phyloP scores from a whole-genome alignment of 2,888 invertebrate species.

The Drosophila flavopinicola region DNA sequence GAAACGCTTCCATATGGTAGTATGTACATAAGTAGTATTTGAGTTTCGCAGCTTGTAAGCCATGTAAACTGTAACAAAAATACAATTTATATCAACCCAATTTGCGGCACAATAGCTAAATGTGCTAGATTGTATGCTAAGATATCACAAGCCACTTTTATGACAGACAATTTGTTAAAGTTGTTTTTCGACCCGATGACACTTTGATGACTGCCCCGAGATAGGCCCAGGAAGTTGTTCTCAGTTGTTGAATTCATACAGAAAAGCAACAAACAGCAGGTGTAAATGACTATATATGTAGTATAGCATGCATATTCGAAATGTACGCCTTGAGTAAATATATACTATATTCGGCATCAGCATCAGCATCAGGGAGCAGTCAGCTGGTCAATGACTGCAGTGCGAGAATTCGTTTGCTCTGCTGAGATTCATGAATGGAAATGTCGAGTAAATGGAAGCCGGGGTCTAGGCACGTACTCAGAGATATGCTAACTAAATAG shows the following conservation, averaged over 20 bases:
- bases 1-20: no score
- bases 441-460: conserved; percentile 10
- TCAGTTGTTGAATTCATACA: conserved; percentile 19
- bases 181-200: conserved; percentile 41
- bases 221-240: conserved; percentile 45
- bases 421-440: conserved; percentile 42
- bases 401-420: not conserved
- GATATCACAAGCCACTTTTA: conserved; percentile 32
- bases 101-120: no score
- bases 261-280: conserved; percentile 25
- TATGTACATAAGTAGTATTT: not conserved
- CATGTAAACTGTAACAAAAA: no score
- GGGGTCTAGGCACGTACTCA: conserved; percentile 18
- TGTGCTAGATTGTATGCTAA: no score
- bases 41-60: no score
- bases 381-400: conserved; percentile 42
- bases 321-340: conserved; percentile 2
- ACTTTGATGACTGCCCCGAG: conserved; percentile 41
- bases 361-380: no score
- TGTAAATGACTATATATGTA: not conserved
- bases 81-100: not conserved
- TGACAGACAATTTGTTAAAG: conserved; percentile 36
- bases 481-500: not conserved
- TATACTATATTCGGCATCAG: not conserved
- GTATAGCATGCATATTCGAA: not conserved